A percentile compares a stretch with the other conserved stretches of the same genome.
These are phyloP conservation scores for Paramormyrops hopkinsi DNA, from an alignment of 2,797 vertebrate species.

Conservation along the genomic window DNA sequence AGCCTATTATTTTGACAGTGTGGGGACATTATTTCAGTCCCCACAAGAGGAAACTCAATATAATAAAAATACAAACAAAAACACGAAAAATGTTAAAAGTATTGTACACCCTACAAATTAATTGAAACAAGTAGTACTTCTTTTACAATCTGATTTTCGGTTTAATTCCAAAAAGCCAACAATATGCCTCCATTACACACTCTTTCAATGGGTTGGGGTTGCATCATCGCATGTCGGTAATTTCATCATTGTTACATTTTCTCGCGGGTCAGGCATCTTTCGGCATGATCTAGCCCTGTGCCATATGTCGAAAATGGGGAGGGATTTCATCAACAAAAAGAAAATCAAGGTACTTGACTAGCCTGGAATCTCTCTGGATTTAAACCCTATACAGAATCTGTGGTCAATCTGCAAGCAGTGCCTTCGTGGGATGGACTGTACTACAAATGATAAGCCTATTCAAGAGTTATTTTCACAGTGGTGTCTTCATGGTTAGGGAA, in stretches of 20 bases:
- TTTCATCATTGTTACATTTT: background rate
- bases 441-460: background rate
- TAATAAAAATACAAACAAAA: background rate
- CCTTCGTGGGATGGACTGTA: background rate
- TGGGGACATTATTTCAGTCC: background rate
- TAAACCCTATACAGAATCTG: background rate
- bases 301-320: background rate
- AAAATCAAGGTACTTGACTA: background rate
- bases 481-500: background rate
- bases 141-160: background rate
- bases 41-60: background rate
- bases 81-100: background rate
- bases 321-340: background rate
- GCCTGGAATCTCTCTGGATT: background rate
- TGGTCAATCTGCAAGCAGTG: background rate
- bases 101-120: background rate
- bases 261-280: background rate
- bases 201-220: background rate
- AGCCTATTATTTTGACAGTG: background rate
- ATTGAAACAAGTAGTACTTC: background rate
- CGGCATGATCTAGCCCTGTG: background rate
- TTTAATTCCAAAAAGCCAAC: background rate
- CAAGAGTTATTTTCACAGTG: background rate
- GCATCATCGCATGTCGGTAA: background rate
- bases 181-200: background rate